Evolutionary conservation across 2,113 vertebrate species (phyloP).

Genomic region (Dromiciops gliroides): DNA sequence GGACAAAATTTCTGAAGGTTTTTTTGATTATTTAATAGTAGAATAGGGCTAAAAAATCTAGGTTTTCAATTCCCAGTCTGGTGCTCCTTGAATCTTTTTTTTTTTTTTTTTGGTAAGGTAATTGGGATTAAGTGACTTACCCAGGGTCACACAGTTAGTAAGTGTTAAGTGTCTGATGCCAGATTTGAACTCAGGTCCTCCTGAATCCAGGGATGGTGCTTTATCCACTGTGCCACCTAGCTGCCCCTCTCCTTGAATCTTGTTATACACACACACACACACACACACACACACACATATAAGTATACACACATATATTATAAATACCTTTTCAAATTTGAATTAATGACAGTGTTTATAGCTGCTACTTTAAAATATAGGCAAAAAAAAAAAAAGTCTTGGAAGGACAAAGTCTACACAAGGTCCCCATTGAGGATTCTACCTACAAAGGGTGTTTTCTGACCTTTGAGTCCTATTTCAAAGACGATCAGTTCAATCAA

Average conservation of each 20-base stretch:
- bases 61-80: background rate
- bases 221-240: no score
- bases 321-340: background rate
- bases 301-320: no score
- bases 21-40: background rate
- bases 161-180: no score
- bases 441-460: background rate
- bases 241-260: no score
- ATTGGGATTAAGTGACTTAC: no score
- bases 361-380: background rate
- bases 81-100: no score
- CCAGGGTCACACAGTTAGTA: no score
- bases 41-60: background rate
- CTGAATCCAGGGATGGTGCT: no score
- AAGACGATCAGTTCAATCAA: background rate
- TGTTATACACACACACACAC: background rate
- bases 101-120: no score
- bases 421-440: background rate
- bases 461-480: background rate
- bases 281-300: background rate
- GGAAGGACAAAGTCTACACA: background rate
- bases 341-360: background rate
- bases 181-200: no score
- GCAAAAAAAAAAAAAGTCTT: background rate
- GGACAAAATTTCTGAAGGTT: background rate